Percentiles rank a stretch among this genome's conserved stretches.
Evolutionary conservation across 2,888 invertebrate genomes (phyloP).

Genomic region (Biston betularia): DNA sequence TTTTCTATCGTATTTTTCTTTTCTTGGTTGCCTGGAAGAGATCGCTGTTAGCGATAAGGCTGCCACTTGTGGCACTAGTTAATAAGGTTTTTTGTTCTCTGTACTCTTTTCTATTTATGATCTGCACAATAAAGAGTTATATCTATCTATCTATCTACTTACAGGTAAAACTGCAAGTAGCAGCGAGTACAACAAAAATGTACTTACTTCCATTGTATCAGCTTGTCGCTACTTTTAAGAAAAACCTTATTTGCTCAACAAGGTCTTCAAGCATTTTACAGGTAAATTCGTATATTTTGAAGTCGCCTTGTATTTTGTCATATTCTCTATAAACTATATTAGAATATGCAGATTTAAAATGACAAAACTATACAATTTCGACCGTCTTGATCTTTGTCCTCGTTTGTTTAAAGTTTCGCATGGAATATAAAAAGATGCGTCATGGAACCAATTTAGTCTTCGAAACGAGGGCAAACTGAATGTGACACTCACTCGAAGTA

Average conservation of each 20-base stretch:
- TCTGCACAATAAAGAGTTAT: too few species aligned
- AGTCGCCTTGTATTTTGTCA: background rate
- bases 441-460: constrained; percentile 48
- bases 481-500: background rate
- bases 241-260: background rate
- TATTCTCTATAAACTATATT: background rate
- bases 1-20: too few species aligned
- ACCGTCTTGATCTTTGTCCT: constrained; percentile 35
- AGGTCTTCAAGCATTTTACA: background rate
- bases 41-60: too few species aligned
- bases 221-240: background rate
- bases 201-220: too few species aligned
- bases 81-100: too few species aligned
- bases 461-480: constrained; percentile 41
- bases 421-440: constrained; percentile 42
- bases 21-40: too few species aligned
- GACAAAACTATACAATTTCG: constrained; percentile 21
- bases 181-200: background rate
- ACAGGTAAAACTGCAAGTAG: too few species aligned
- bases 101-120: too few species aligned
- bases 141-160: too few species aligned
- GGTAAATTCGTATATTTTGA: constrained; percentile 3
- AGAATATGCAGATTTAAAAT: constrained; percentile 26
- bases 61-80: too few species aligned
- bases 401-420: constrained; percentile 33